Conservation (phyloP, 2,888 invertebrate genomes). For the Chymomyza caudatula region DNA sequence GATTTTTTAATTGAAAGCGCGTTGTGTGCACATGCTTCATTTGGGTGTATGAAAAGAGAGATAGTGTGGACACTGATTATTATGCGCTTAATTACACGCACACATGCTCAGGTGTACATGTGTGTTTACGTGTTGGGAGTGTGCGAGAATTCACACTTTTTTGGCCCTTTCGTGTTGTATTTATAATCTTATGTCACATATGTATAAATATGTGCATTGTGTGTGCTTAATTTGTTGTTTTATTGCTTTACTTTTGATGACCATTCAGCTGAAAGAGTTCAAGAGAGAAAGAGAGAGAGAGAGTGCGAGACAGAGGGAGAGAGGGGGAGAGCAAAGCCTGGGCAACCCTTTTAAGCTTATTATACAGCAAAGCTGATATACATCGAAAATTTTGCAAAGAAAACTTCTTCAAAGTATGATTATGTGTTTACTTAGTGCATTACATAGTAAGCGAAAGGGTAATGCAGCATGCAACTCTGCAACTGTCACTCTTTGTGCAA, state of each 20-base stretch:
- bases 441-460: no score
- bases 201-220: background rate
- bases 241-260: slow-evolving; percentile 65
- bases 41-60: no score
- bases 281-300: slow-evolving; percentile 4
- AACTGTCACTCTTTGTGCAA: no score
- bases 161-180: slow-evolving; percentile 34
- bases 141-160: slow-evolving; percentile 56
- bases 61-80: slow-evolving; percentile 34
- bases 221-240: slow-evolving; percentile 62
- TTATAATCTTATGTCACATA: slow-evolving; percentile 53
- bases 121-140: slow-evolving; percentile 33
- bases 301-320: slow-evolving; percentile 17
- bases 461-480: no score
- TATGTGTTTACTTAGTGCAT: no score
- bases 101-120: background rate
- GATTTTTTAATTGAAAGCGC: no score
- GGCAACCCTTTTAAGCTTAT: slow-evolving; percentile 40
- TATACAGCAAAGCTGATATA: no score
- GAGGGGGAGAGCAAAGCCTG: background rate
- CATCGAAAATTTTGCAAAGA: no score
- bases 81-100: slow-evolving; percentile 56
- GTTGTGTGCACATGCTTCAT: no score
- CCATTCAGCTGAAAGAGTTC: slow-evolving; percentile 42
- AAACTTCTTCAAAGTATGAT: no score